Base-by-base conservation (phyloP, 2,888 invertebrate species). In the Hirtodrosophila confusa region DNA sequence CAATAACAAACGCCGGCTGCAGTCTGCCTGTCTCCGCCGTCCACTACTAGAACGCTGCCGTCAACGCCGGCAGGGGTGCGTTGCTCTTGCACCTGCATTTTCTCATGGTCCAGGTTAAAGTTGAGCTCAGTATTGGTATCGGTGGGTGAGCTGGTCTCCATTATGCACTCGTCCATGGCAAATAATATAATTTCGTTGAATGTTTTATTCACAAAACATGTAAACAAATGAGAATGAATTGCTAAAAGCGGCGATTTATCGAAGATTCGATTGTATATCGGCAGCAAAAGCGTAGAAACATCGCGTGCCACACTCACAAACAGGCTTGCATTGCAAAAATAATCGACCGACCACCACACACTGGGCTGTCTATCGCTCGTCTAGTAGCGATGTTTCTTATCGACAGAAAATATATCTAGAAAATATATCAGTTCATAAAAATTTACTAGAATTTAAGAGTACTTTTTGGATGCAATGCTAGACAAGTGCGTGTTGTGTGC, bases 1-100 rank as follows among this genome's bases (percentile, higher is more conserved):
- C 90, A 90, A 77, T 91, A 90, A 78, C 90, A 90, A 78, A 88
- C 74, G 79, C 90, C 89, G 89, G 89, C 78, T 43, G 68, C 60
- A 43, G 41, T 33, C 41, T 61, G 80, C 17, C 47, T 67, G 39
- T 76, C 80, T 37, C 67, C 45, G 39, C 48, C 63, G n/a, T 74
- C 75, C 5, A 29, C 66, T 10, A 23, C 37, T 33, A 40, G 40
- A 44, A 39, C 53, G 40, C 51, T 37, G 5, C 35, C 33, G 9
- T 47, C 41, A 9, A 23, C 45, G 10, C 41, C 54, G 36, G 54
- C 29, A 11, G 66, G 29, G 10, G 31, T 56, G 2, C 75, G 68
- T 7, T 70, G 68, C 23, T 85, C 80, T 43, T 64, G 69, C 39
- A 66, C 24, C 17, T 61, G 66, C 45, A 77, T 36, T 73, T 88